Conservation (phyloP, 2,113 vertebrate genomes). For the Phyllostomus discolor region DNA sequence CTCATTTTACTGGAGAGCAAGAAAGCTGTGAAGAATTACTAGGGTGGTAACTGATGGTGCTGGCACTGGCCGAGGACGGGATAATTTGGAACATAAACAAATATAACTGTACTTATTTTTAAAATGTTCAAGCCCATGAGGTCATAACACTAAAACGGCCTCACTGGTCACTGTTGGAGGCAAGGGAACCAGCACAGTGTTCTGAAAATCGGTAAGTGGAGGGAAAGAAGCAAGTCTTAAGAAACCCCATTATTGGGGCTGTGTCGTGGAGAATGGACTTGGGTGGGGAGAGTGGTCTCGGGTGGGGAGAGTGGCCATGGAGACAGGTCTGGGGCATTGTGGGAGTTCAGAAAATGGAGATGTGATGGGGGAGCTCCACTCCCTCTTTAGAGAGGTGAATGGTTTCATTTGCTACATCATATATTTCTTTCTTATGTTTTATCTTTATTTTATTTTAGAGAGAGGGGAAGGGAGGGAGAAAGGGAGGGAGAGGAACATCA, state of each 20-base stretch:
- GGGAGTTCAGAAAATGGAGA: not conserved
- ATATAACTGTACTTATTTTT: not conserved
- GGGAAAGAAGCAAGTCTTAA: not conserved
- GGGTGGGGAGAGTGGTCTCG: not conserved
- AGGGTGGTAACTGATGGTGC: not conserved
- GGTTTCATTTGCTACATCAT: not conserved
- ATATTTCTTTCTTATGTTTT: no score
- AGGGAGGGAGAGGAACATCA: no score
- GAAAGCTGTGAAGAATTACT: not conserved
- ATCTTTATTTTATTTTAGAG: no score
- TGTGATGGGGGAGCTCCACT: not conserved
- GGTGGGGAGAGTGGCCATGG: not conserved
- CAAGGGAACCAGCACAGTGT: not conserved
- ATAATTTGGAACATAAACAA: not conserved
- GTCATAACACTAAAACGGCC: not conserved
- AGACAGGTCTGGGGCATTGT: not conserved
- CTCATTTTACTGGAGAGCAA: not conserved
- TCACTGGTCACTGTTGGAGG: not conserved
- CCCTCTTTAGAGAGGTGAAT: not conserved
- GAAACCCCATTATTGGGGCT: not conserved
- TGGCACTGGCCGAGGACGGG: not conserved
- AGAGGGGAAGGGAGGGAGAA: no score
- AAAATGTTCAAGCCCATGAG: not conserved
- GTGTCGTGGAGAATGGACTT: rapidly evolving
- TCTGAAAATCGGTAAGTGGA: not conserved